A percentile compares a stretch with the other conserved stretches of the same genome.
phyloP scores from a whole-genome alignment of 1,140 invertebrate species.

The Cotesia typhae region DNA sequence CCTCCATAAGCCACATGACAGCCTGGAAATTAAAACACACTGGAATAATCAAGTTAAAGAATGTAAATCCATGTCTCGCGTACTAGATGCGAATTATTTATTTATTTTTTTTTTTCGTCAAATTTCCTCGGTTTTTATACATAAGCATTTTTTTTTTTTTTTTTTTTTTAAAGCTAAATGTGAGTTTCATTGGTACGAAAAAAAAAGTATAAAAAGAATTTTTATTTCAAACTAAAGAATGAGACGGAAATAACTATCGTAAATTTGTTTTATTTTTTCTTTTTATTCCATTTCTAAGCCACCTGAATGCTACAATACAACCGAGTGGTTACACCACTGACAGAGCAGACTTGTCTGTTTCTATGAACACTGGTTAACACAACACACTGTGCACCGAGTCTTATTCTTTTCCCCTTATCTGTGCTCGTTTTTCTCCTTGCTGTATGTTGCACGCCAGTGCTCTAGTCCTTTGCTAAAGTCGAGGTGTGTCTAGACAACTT shows the following conservation, averaged over 20 bases:
- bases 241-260: not conserved
- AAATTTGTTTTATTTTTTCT: not conserved
- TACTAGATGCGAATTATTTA: not conserved
- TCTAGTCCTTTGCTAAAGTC: no score
- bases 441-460: no score
- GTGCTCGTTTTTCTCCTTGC: slow-evolving; percentile 8
- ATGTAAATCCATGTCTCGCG: slow-evolving; percentile 6
- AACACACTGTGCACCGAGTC: not conserved
- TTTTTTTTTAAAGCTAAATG: slow-evolving; percentile 19
- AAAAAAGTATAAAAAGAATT: not conserved
- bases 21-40: slow-evolving; percentile 34
- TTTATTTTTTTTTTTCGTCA: no score
- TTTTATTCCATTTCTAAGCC: slow-evolving; percentile 9
- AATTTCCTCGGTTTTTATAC: not conserved
- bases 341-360: slow-evolving; percentile 7
- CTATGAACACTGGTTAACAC: slow-evolving; percentile 28
- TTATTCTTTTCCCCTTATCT: not conserved
- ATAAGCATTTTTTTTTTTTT: slow-evolving; percentile 9
- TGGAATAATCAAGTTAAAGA: slow-evolving; percentile 33
- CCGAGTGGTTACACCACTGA: slow-evolving; percentile 7
- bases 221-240: not conserved
- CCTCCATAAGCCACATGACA: slow-evolving; percentile 14
- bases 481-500: not conserved
- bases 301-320: not conserved
- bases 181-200: not conserved